Conservation (phyloP, 2,113 vertebrate genomes). For the Calidris pygmaea region DNA sequence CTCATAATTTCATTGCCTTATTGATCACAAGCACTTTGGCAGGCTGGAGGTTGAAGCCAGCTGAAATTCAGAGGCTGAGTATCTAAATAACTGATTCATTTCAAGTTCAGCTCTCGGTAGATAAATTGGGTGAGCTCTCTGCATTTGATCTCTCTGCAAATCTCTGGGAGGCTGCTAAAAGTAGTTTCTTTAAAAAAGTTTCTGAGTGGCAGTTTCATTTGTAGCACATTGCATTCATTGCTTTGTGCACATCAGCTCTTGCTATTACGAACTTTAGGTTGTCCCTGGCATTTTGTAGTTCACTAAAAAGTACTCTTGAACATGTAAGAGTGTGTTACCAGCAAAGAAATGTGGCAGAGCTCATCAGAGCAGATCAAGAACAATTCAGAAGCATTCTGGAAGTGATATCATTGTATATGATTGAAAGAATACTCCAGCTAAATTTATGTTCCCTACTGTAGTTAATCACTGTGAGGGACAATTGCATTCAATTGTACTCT, state of each 20-base stretch:
- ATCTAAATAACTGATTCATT: background rate
- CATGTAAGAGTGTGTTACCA: background rate
- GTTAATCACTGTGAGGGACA: background rate
- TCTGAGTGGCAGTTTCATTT: background rate
- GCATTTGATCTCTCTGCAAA: background rate
- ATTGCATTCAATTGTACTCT: background rate
- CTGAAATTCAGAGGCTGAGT: background rate
- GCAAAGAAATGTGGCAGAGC: background rate
- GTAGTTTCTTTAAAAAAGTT: background rate
- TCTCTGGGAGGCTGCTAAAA: background rate
- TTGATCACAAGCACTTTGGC: background rate
- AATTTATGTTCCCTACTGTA: background rate
- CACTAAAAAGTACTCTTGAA: background rate
- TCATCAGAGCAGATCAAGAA: background rate
- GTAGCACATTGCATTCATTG: background rate
- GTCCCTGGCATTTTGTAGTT: background rate
- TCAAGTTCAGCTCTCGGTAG: background rate
- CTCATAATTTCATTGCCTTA: background rate
- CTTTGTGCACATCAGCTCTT: background rate
- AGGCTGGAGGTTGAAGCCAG: background rate
- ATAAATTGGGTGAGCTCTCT: background rate
- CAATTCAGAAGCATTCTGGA: background rate
- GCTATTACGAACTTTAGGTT: background rate
- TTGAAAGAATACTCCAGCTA: background rate
- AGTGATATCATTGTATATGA: accelerated